These are phyloP conservation scores for Nyctibius grandis DNA, from an alignment of 2,797 vertebrate genomes.

Conservation along the genomic window DNA sequence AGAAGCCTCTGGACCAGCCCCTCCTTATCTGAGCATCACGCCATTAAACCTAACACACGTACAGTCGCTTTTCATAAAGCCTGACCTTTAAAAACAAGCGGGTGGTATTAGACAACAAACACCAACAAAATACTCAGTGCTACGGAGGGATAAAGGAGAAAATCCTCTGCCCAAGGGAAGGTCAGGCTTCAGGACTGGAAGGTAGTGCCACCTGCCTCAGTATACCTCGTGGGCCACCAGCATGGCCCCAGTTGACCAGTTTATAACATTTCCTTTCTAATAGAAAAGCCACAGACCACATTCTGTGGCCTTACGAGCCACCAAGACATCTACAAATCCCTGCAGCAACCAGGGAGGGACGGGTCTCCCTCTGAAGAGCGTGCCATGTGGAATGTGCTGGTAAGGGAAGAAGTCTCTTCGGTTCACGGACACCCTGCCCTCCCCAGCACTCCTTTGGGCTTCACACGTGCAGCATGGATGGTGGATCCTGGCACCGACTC, in stretches of 20 bases:
- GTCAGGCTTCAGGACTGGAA: background rate
- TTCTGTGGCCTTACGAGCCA: background rate
- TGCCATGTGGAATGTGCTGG: background rate
- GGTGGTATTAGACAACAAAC: background rate
- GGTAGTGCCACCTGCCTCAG: background rate
- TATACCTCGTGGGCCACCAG: background rate
- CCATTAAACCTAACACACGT: background rate
- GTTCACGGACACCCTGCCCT: background rate
- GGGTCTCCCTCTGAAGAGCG: background rate
- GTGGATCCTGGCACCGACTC: background rate
- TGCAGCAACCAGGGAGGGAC: background rate
- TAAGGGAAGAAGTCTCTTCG: background rate
- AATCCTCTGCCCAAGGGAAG: background rate
- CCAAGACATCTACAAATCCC: background rate
- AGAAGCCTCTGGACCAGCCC: background rate
- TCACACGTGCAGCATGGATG: background rate
- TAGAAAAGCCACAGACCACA: background rate
- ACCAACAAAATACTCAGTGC: background rate
- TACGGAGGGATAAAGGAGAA: background rate
- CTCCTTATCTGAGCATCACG: background rate
- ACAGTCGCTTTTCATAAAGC: slow-evolving; percentile 13
- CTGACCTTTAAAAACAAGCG: slow-evolving; percentile 16
- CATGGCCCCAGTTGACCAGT: background rate
- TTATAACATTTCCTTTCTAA: background rate
- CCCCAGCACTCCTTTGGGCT: background rate